phyloP scores from a whole-genome alignment of 1,140 invertebrate genomes.

The Brachionus rubens region DNA sequence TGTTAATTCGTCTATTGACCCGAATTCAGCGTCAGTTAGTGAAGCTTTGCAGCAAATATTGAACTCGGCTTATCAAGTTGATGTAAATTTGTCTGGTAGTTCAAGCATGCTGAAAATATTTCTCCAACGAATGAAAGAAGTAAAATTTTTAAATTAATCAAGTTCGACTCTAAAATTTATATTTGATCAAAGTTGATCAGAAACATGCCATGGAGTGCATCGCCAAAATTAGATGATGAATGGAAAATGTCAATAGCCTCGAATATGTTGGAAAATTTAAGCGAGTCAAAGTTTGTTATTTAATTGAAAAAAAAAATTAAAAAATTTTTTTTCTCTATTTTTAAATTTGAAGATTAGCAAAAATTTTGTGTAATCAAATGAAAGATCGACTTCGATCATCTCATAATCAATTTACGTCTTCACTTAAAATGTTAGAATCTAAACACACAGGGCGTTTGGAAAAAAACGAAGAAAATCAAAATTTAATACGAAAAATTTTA shows the following conservation, averaged over 20 bases:
- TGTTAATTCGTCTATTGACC: conserved; percentile 49
- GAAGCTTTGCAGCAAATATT: conserved; percentile 63
- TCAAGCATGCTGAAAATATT: conserved; percentile 72
- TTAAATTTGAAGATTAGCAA: conserved; percentile 66
- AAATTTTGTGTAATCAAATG: conserved; percentile 72
- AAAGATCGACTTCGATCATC: conserved; percentile 67
- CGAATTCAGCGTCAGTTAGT: conserved; percentile 54
- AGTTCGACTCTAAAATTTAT: background rate
- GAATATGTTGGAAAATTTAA: conserved; percentile 72
- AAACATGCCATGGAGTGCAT: conserved; percentile 67
- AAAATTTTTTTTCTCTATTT: background rate
- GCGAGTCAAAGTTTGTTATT: conserved; percentile 62
- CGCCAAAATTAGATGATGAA: conserved; percentile 66
- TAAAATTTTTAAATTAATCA: conserved; percentile 55
- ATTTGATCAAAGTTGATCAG: conserved; percentile 57
- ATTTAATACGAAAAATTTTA: conserved; percentile 69
- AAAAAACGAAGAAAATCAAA: conserved; percentile 75
- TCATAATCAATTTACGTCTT: conserved; percentile 69
- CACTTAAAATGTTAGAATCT: conserved; percentile 69
- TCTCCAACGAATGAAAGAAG: conserved; percentile 72
- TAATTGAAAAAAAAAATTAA: background rate
- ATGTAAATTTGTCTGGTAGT: conserved; percentile 73
- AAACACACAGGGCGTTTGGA: conserved; percentile 72
- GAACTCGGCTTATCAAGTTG: conserved; percentile 76
- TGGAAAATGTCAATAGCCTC: conserved; percentile 73